Evolutionary conservation across 2,797 vertebrate species (phyloP).

Genomic region (Prionace glauca): DNA sequence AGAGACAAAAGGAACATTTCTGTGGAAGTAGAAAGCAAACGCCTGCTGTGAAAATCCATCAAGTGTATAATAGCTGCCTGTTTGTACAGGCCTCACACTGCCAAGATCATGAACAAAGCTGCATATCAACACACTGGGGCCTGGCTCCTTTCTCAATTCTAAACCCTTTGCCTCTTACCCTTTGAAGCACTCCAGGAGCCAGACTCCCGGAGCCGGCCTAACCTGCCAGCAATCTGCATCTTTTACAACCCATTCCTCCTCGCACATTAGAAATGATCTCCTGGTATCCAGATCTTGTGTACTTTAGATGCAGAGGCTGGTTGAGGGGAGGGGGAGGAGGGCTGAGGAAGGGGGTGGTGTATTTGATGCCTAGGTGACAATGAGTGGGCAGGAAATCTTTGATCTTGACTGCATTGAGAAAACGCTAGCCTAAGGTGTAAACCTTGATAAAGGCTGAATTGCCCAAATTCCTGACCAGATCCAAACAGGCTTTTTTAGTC

Average conservation of each 20-base stretch:
- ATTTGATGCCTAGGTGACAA: constrained; percentile 16
- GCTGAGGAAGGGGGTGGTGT: constrained; percentile 23
- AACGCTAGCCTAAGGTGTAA: constrained; percentile 5
- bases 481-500: background rate
- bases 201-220: constrained; percentile 72
- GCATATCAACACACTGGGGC: constrained; percentile 40
- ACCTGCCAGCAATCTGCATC: constrained; percentile 71
- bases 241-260: constrained; percentile 64
- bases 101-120: constrained; percentile 67
- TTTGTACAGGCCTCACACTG: constrained; percentile 51
- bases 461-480: constrained; percentile 8
- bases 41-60: constrained; percentile 52
- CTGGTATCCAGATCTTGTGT: constrained; percentile 57
- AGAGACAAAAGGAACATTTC: constrained; percentile 23
- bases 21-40: constrained; percentile 19
- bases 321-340: constrained; percentile 41
- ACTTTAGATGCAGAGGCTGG: constrained; percentile 53
- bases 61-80: constrained; percentile 55
- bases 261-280: constrained; percentile 45
- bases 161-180: constrained; percentile 41
- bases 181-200: constrained; percentile 54
- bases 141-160: constrained; percentile 44
- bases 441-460: constrained; percentile 35
- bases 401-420: constrained; percentile 36
- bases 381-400: constrained; percentile 26